Percentiles rank a stretch among this genome's conserved stretches.
Evolutionary conservation across 2,797 vertebrate species (phyloP).

Genomic region (Megalops cyprinoides): DNA sequence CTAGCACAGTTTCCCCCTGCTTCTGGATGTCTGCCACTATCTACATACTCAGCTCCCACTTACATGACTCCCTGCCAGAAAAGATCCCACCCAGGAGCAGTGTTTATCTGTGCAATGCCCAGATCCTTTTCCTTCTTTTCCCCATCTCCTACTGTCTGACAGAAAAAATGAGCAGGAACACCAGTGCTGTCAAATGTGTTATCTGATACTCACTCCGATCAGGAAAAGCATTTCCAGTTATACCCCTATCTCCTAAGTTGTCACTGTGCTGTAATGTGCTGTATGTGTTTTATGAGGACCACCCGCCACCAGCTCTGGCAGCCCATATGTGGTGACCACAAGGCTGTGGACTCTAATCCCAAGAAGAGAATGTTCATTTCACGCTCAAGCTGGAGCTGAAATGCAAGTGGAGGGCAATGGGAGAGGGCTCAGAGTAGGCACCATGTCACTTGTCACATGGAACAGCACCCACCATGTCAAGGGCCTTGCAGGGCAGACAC

Average conservation of each 20-base stretch:
- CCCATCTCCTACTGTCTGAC: too few species aligned
- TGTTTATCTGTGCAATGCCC: neutral
- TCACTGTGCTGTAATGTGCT: neutral
- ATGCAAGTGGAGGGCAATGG: too few species aligned
- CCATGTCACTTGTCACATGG: too few species aligned
- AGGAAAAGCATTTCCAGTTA: neutral
- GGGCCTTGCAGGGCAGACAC: conserved; percentile 83
- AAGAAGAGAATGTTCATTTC: too few species aligned
- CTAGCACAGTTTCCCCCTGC: neutral
- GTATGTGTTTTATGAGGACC: neutral
- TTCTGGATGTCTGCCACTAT: neutral
- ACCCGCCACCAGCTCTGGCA: too few species aligned
- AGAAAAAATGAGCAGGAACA: neutral
- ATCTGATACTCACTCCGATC: neutral
- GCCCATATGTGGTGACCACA: neutral
- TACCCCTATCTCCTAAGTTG: too few species aligned
- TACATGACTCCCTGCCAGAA: neutral
- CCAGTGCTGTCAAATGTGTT: too few species aligned
- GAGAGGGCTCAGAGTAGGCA: too few species aligned
- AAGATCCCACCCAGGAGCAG: neutral
- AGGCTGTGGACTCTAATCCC: neutral
- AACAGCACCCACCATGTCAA: conserved; percentile 72
- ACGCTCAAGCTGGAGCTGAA: too few species aligned
- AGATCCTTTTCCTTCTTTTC: too few species aligned
- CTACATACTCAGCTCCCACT: neutral